These are phyloP conservation scores for Odontamblyopus rebecca DNA, from an alignment of 2,797 vertebrate species.

Conservation along the genomic window DNA sequence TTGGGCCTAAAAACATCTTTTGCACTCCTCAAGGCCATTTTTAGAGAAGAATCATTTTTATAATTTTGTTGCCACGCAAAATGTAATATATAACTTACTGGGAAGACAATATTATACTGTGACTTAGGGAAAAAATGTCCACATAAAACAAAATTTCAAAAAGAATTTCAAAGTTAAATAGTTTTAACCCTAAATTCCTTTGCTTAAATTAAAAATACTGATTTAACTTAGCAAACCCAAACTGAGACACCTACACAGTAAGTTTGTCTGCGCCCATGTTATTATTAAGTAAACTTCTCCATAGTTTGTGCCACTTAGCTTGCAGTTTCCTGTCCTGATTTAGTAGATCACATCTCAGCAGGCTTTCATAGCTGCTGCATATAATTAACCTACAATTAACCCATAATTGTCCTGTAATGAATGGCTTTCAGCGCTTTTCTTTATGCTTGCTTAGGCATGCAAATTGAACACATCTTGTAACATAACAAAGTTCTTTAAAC, in stretches of 20 bases:
- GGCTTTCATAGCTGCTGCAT: constrained; percentile 48
- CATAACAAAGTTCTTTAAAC: not conserved
- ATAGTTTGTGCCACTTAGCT: not conserved
- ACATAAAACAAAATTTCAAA: not conserved
- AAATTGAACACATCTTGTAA: constrained; percentile 25
- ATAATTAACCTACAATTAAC: constrained; percentile 58
- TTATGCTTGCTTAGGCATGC: constrained; percentile 23
- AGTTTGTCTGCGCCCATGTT: not conserved
- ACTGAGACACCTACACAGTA: not conserved
- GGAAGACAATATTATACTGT: not conserved
- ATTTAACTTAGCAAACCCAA: not conserved
- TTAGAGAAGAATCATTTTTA: not conserved
- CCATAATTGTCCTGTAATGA: constrained; percentile 37
- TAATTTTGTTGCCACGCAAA: not conserved
- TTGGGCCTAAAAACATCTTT: not conserved
- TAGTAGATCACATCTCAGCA: constrained; percentile 40
- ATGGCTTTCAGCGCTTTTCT: constrained; percentile 31
- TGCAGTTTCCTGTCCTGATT: constrained; percentile 25
- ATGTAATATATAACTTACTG: not conserved
- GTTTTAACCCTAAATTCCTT: not conserved
- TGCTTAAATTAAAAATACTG: not conserved
- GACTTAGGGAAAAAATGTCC: not conserved
- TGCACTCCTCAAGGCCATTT: not conserved
- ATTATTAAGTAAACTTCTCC: not conserved
- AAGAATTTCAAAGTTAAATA: not conserved